phyloP scores from a whole-genome alignment of 2,888 invertebrate species.

The Scaptomyza caliginosa region DNA sequence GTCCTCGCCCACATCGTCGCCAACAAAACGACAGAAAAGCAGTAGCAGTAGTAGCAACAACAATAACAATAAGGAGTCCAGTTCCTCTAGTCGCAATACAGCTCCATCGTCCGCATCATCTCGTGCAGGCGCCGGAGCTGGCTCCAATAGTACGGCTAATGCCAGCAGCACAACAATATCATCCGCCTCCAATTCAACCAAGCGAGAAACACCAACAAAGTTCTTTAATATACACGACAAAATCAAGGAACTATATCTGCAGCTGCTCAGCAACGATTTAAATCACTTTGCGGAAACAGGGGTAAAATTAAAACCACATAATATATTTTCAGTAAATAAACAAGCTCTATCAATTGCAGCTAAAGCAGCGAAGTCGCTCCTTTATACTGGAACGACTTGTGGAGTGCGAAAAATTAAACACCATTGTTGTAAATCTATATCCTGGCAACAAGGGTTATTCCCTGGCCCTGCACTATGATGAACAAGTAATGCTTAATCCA shows the following conservation, averaged over 20 bases:
- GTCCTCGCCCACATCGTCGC: slow-evolving; percentile 79
- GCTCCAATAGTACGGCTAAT: slow-evolving; percentile 38
- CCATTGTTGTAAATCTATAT: slow-evolving; percentile 95
- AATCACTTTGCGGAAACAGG: slow-evolving; percentile 82
- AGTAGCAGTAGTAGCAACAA: slow-evolving; percentile 26
- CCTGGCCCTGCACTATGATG: slow-evolving; percentile 83
- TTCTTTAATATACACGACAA: slow-evolving; percentile 83
- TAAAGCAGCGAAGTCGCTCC: slow-evolving; percentile 85
- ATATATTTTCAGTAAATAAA: background rate
- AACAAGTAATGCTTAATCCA: slow-evolving; percentile 81
- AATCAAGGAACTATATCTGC: slow-evolving; percentile 82
- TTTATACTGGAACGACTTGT: slow-evolving; percentile 93
- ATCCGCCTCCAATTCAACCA: slow-evolving; percentile 38
- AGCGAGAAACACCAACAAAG: slow-evolving; percentile 60
- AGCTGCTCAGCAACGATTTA: slow-evolving; percentile 82
- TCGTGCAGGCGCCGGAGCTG: slow-evolving; percentile 46
- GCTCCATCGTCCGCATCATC: slow-evolving; percentile 61
- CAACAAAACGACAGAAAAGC: slow-evolving; percentile 81
- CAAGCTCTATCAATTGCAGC: slow-evolving; percentile 59
- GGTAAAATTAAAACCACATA: slow-evolving; percentile 65
- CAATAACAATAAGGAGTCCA: slow-evolving; percentile 55
- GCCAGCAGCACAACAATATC: slow-evolving; percentile 38
- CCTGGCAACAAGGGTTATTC: slow-evolving; percentile 97
- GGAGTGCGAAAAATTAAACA: slow-evolving; percentile 93
- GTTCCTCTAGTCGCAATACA: slow-evolving; percentile 72